phyloP scores from a whole-genome alignment of 2,797 vertebrate genomes.

The Rhincodon typus region DNA sequence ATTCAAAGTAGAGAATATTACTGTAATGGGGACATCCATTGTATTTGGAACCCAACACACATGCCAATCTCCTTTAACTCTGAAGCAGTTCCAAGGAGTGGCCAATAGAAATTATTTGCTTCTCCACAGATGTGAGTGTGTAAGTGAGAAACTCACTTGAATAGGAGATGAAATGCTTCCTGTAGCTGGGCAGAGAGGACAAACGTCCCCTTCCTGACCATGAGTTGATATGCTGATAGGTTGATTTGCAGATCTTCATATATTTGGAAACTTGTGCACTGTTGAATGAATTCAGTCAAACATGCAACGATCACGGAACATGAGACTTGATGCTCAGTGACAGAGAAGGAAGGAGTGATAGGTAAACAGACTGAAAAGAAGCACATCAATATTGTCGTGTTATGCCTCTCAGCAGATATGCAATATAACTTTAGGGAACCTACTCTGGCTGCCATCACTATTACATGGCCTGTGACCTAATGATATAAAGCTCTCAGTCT shows the following conservation, averaged over 20 bases:
- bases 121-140: neutral
- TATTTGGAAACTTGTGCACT: neutral
- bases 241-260: neutral
- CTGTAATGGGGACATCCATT: neutral
- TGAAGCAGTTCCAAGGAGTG: neutral
- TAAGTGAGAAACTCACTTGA: neutral
- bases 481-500: no score
- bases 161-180: neutral
- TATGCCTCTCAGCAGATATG: no score
- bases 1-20: neutral
- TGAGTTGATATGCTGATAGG: neutral
- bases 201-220: neutral
- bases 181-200: neutral
- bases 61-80: neutral
- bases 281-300: neutral
- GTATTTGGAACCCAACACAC: neutral
- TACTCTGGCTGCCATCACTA: no score
- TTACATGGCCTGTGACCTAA: no score
- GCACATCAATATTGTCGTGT: neutral
- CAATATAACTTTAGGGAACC: no score
- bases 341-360: neutral
- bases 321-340: neutral
- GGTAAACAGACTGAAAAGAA: neutral
- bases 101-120: neutral
- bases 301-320: neutral